These are phyloP conservation scores for Ichneumoninae sp. DNA, from an alignment of 2,888 invertebrate genomes.

Conservation along the genomic window DNA sequence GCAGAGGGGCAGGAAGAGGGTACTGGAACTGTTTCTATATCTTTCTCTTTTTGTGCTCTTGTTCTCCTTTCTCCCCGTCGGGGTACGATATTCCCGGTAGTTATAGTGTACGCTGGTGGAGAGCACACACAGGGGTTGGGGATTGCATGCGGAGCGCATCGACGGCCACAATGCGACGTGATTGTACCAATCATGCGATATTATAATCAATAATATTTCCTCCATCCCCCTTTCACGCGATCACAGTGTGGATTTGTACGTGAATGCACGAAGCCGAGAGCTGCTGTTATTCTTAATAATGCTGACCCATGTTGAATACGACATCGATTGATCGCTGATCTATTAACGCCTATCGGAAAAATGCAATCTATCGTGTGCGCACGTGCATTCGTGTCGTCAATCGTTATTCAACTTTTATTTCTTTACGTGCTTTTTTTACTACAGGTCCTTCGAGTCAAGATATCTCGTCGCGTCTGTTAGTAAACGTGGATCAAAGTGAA, in stretches of 20 bases:
- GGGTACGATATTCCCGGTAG: conserved; percentile 56
- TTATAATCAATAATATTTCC: conserved; percentile 81
- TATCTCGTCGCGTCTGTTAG: neutral
- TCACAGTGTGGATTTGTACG: conserved; percentile 67
- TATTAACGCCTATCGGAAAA: neutral
- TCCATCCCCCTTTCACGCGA: conserved; percentile 47
- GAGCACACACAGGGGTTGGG: conserved; percentile 61
- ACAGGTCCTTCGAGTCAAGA: neutral
- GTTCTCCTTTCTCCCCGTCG: conserved; percentile 26
- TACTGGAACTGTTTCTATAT: conserved; percentile 47
- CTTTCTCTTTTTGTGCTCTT: conserved; percentile 21
- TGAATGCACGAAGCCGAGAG: neutral
- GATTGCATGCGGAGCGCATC: conserved; percentile 78
- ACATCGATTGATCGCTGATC: neutral
- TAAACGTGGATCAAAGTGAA: neutral
- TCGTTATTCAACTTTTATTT: neutral
- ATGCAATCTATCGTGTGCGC: neutral
- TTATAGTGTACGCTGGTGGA: conserved; percentile 27
- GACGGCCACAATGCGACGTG: conserved; percentile 78
- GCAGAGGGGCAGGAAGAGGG: conserved; percentile 47
- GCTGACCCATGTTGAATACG: neutral
- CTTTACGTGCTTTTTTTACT: neutral
- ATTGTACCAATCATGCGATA: conserved; percentile 83
- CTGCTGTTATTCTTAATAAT: neutral
- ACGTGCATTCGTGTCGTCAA: neutral